Base-by-base conservation (phyloP, 2,888 invertebrate genomes). In the Polydrusus tereticollis region DNA sequence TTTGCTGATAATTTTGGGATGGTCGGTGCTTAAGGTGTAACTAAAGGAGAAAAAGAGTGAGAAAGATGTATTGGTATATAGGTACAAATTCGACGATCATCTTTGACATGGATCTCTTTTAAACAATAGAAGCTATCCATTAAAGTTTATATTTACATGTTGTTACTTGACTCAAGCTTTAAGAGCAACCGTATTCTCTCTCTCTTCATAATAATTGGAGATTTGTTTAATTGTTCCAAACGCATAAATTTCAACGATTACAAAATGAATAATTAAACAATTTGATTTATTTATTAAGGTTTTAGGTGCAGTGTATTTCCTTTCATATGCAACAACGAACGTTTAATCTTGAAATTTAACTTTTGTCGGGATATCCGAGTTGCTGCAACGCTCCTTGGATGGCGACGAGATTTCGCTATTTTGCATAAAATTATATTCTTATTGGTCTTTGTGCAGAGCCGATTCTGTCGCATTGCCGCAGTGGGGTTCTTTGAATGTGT, bases 1-100 rank as follows among this genome's bases (percentile, higher is more conserved):
- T 63, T 63, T 63, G 10, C 29, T 63, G 62, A 20, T 12, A 45
- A n/a, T 47, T 18, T 29, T 47, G 47, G 62, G 62, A 47, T 47
- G 29, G 62, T 41, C 5, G 21, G 47, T 47, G 23, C 12, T 45
- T 45, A 36, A 36, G 36, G 36, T 36, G 1, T 36, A 12, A 1
- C n/a, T n/a, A 3, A 36, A 36, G 4, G 36, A 36, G 36, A 33
- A 7, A 33, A 33, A 8, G 33, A 1, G 10, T 1, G 10, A 33
- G n/a, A n/a, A n/a, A n/a, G n/a, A n/a, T n/a, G n/a, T n/a, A n/a
- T n/a, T n/a, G n/a, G n/a, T n/a, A n/a, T n/a, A n/a, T n/a, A n/a
- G n/a, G n/a, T n/a, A n/a, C n/a, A n/a, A n/a, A n/a, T n/a, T n/a
- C n/a, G n/a, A n/a, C n/a, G n/a, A n/a, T n/a, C n/a, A n/a, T n/a